Evolutionary conservation across 2,888 invertebrate genomes (phyloP), one percentile per base, ranked within the genome.

Genomic region (Xylota segnis): DNA sequence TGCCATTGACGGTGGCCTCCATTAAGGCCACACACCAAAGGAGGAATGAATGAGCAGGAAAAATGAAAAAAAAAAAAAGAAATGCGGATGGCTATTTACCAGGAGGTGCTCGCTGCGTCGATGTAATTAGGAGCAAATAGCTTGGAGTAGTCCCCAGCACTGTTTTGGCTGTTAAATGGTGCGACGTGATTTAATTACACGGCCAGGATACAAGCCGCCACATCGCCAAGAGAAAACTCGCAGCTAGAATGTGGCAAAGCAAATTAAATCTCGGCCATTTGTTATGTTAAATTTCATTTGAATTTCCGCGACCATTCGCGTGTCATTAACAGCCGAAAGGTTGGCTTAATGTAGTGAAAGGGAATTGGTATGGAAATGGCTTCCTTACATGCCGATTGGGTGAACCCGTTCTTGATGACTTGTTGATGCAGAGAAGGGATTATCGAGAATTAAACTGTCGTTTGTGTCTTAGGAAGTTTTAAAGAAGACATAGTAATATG

Each of bases 111-210:
- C 43, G 58, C 32, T 43, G 63, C 78, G 45, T 77, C 47, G 40
- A 56, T 68, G 77, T 78, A 71, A 78, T 71, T 78, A 78, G 78
- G 27, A 70, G 27, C 45, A 54, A 78, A 71, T 70, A 63, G 40
- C 70, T 43, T 37, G 54, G 59, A 47, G 54, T 47, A 70, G 77
- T 59, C 29, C 23, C 32, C 34, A 45, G n/a, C 45, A 52, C 14
- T 45, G 70, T 70, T 63, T 23, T 63, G 52, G n/a, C 70, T 45
- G 78, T 78, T 78, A 54, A 78, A 78, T 78, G 78, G 63, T 27
- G 78, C 63, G 78, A 63, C 78, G 78, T 71, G 78, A 78, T 78
- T 78, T 78, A 78, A 78, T 78, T 78, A 63, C 70, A 78, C 70
- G 45, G 10, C 34, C 59, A 68, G 70, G 52, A 43, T 58, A 66